Conservation (phyloP, 2,888 invertebrate species). For the Eudasyphora cyanicolor region DNA sequence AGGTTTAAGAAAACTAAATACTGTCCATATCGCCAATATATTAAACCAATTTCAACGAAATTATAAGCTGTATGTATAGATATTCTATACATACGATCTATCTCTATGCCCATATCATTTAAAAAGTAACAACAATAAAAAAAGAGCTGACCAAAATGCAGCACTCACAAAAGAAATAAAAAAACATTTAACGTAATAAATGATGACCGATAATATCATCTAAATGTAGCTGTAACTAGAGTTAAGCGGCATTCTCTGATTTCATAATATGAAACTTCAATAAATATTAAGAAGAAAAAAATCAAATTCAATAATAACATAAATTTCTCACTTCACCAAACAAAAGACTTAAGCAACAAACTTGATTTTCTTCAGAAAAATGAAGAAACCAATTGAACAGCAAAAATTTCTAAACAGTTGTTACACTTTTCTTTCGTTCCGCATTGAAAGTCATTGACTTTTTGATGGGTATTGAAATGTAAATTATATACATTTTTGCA, state of each 20-base stretch:
- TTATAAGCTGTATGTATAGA: too few relatives aligned
- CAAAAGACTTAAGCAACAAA: slow-evolving; percentile 41
- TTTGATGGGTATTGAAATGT: slow-evolving; percentile 51
- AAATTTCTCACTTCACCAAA: not conserved
- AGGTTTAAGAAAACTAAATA: too few relatives aligned
- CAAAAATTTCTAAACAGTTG: slow-evolving; percentile 4
- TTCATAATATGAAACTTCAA: not conserved
- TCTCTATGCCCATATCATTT: too few relatives aligned
- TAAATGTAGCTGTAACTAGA: not conserved
- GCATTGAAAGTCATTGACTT: slow-evolving; percentile 47
- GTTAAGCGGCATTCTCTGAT: not conserved
- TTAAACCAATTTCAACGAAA: too few relatives aligned
- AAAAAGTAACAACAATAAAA: too few relatives aligned
- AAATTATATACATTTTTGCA: slow-evolving; percentile 49
- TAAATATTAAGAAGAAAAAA: not conserved
- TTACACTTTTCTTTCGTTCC: not conserved
- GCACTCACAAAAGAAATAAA: too few relatives aligned
- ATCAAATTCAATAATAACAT: not conserved
- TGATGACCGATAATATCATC: not conserved
- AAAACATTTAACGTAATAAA: not conserved
- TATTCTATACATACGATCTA: too few relatives aligned
- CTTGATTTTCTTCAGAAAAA: slow-evolving; percentile 27
- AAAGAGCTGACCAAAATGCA: too few relatives aligned
- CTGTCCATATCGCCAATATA: too few relatives aligned
- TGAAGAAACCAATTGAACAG: not conserved